Evolutionary conservation across 2,797 vertebrate genomes (phyloP), one percentile per base, ranked within the genome.

Genomic region (Pangasius djambal): DNA sequence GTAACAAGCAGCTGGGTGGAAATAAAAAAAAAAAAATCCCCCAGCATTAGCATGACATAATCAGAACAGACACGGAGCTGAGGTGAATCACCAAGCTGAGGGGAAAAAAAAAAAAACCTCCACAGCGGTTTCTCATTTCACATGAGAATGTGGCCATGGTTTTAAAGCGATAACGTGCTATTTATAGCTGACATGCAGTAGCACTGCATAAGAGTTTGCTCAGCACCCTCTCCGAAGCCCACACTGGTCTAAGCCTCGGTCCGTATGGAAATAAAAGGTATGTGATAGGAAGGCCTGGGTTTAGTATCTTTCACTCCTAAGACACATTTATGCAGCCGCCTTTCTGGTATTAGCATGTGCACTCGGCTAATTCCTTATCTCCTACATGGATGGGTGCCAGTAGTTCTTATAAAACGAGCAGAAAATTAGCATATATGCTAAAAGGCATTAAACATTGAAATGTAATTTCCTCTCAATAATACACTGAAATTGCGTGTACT

Each of bases 261-360:
- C 25, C 28, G 48, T 40, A 55, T 67, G 65, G 83, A 55, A 86
- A 89, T 85, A 77, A 28, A 78, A 65, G 8, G 18, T 0, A 44
- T 25, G 55, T 87, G 52, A 87, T 83, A 52, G 74, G 72, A 89
- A 90, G 88, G 65, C 18, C 88, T 90, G 40, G 90, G 88, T 88
- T 91, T 85, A 90, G 88, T 89, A 91, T 90, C 87, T 86, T 83
- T 91, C 48, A 90, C 92, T 92, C 92, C 92, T 70, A 10, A 93
- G 92, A 92, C 89, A 87, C 61, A 91, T 92, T 92, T 90, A 92
- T 93, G 93, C 91, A 92, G 94, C 92, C 89, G 88, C 92, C 92
- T 91, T 89, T 25, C 75, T 74, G 74, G 87, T 82, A 89, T 86
- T 86, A 88, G 55, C 44, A 65, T 63, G 37, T 9, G 22, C 57